Evolutionary conservation across 2,113 vertebrate species (phyloP).

Genomic region (Onychorhynchus coronatus): DNA sequence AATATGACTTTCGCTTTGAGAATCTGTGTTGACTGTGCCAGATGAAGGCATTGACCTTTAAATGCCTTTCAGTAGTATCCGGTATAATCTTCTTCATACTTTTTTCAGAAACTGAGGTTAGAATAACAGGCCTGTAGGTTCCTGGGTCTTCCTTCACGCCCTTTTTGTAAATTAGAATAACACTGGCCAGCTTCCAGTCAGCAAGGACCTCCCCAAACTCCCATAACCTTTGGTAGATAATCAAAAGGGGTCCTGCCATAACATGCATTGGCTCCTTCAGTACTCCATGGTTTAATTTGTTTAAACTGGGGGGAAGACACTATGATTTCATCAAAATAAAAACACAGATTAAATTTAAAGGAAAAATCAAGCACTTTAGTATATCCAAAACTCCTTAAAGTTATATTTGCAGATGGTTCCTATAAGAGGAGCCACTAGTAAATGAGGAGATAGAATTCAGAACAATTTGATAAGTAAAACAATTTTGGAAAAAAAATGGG

Average conservation of each 20-base stretch:
- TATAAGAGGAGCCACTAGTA: not conserved
- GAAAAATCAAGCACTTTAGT: not conserved
- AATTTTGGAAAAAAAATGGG: not conserved
- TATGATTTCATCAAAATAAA: not conserved
- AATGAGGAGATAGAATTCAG: not conserved
- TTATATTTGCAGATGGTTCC: not conserved
- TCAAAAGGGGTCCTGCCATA: not conserved
- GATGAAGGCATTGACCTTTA: not conserved
- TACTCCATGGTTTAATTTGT: not conserved
- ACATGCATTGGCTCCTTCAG: not conserved
- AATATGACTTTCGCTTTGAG: not conserved
- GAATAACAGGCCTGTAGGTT: not conserved
- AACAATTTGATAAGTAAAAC: not conserved
- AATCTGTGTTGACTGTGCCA: not conserved
- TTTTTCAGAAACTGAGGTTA: not conserved
- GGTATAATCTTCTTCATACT: not conserved
- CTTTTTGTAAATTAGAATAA: not conserved
- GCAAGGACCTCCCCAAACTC: not conserved
- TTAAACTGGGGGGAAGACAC: not conserved
- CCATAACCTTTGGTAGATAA: not conserved
- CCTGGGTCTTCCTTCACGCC: not conserved
- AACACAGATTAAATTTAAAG: not conserved
- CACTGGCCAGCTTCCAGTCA: not conserved
- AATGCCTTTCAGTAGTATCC: not conserved
- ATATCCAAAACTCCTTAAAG: not conserved